Evolutionary conservation across 2,113 vertebrate species (phyloP).

Genomic region (Chloebia gouldiae): DNA sequence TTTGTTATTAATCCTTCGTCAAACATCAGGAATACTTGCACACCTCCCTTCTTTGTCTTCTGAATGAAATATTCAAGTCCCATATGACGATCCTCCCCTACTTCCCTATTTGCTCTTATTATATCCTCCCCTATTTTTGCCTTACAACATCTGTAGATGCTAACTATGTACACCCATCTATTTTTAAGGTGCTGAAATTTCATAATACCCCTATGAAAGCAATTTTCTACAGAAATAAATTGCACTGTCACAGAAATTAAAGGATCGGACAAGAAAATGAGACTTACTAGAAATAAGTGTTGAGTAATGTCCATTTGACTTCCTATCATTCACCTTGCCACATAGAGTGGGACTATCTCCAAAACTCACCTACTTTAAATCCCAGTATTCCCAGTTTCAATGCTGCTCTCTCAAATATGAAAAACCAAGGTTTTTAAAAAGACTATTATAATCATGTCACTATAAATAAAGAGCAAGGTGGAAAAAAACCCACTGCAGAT

Average conservation of each 20-base stretch:
- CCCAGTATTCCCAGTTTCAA: background rate
- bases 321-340: background rate
- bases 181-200: background rate
- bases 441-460: background rate
- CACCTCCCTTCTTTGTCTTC: background rate
- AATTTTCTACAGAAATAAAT: slow-evolving; percentile 6
- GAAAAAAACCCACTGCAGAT: background rate
- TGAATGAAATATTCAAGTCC: background rate
- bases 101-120: background rate
- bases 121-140: background rate
- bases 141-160: background rate
- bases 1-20: background rate
- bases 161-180: background rate
- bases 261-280: background rate
- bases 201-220: background rate
- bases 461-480: background rate
- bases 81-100: background rate
- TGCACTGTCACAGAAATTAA: background rate
- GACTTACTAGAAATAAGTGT: slow-evolving; percentile 5
- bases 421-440: background rate
- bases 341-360: background rate
- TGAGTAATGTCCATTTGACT: slow-evolving; percentile 1
- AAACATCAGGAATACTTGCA: background rate
- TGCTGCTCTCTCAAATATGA: background rate
- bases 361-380: background rate